phyloP scores from a whole-genome alignment of 2,888 invertebrate genomes.

The Aleiodes leptofemur region DNA sequence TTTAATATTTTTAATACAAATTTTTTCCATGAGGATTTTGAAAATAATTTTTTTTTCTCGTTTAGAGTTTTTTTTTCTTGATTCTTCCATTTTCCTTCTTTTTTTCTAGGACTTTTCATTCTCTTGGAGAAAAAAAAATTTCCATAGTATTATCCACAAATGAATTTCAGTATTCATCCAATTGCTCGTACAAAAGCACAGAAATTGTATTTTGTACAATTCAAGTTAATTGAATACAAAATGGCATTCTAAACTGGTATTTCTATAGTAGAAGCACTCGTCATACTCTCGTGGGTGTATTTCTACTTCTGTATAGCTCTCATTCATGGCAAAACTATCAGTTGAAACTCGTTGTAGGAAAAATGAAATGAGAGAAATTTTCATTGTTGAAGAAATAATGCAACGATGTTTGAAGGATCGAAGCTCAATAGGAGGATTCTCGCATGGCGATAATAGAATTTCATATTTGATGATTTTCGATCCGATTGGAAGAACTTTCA shows the following conservation, averaged over 20 bases:
- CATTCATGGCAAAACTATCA: constrained; percentile 17
- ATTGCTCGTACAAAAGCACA: constrained; percentile 25
- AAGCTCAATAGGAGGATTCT: too few relatives aligned
- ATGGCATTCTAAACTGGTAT: constrained; percentile 21
- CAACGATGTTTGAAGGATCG: too few relatives aligned
- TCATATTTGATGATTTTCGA: too few relatives aligned
- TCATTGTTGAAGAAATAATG: too few relatives aligned
- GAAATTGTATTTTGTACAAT: constrained; percentile 14
- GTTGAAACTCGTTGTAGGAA: background rate
- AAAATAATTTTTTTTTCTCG: too few relatives aligned
- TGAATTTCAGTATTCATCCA: background rate
- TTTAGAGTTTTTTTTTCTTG: too few relatives aligned
- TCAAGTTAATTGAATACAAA: constrained; percentile 40
- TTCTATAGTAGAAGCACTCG: background rate
- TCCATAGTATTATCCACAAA: constrained; percentile 18
- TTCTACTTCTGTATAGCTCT: background rate
- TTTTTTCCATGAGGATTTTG: too few relatives aligned
- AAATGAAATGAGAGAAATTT: too few relatives aligned
- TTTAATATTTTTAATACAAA: too few relatives aligned
- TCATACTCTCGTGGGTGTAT: background rate
- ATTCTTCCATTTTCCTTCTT: background rate
- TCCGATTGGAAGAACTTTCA: too few relatives aligned
- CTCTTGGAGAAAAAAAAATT: background rate
- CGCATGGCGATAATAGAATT: too few relatives aligned
- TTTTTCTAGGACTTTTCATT: background rate